Conservation (phyloP, 2,113 vertebrate species). For the Platichthys stellatus region DNA sequence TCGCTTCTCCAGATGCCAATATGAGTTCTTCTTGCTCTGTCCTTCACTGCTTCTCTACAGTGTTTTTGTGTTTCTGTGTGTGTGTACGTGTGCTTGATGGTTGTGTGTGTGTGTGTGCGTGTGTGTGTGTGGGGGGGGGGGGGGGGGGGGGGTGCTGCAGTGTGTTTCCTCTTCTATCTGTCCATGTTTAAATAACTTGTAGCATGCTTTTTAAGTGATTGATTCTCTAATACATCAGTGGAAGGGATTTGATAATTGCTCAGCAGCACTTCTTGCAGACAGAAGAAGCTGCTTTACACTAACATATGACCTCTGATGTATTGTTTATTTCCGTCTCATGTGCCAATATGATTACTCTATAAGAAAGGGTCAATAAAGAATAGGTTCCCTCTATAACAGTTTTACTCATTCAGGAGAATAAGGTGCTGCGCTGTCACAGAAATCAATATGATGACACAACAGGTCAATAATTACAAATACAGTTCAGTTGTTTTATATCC, state of each 20-base stretch:
- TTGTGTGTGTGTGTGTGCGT: slow-evolving; percentile 42
- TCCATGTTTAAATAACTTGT: slow-evolving; percentile 49
- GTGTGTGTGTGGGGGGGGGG: slow-evolving; percentile 38
- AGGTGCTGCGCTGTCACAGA: not conserved
- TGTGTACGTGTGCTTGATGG: slow-evolving; percentile 37
- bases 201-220: slow-evolving; percentile 45
- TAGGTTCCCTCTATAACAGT: too few relatives aligned
- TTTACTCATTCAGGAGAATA: not conserved
- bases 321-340: not conserved
- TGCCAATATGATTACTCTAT: not conserved
- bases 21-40: slow-evolving; percentile 44
- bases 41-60: slow-evolving; percentile 57
- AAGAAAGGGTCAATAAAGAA: not conserved
- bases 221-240: slow-evolving; percentile 14
- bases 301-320: not conserved
- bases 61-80: slow-evolving; percentile 41
- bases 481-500: too few relatives aligned
- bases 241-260: slow-evolving; percentile 6
- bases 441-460: slow-evolving; percentile 30
- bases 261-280: not conserved
- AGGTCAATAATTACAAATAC: slow-evolving; percentile 5
- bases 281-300: not conserved
- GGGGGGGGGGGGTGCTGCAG: slow-evolving; percentile 33
- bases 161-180: slow-evolving; percentile 31
- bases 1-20: slow-evolving; percentile 9